These are phyloP conservation scores for Apostichopus californicus DNA, from an alignment of 35 echinoderm and acorn worm species.

Conservation along the genomic window DNA sequence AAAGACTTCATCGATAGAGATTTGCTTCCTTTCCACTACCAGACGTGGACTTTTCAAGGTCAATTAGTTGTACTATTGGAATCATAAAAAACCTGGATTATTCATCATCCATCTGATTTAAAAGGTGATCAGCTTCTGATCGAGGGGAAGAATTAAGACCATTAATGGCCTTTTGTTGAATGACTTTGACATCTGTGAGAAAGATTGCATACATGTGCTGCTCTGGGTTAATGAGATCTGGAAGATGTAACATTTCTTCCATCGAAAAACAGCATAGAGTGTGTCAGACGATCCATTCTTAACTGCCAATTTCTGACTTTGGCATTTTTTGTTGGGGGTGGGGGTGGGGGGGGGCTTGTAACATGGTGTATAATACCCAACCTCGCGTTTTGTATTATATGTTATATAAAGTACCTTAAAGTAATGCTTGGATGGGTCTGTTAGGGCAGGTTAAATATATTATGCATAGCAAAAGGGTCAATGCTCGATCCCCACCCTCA, in stretches of 20 bases:
- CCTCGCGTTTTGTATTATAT: too few relatives aligned
- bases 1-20: background rate
- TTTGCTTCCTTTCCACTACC: background rate
- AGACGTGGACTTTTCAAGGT: background rate
- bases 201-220: background rate
- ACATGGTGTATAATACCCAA: too few relatives aligned
- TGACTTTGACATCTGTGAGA: background rate
- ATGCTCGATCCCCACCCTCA: too few relatives aligned
- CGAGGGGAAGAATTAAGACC: background rate
- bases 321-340: too few relatives aligned
- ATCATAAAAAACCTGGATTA: background rate
- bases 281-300: too few relatives aligned
- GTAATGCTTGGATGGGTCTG: too few relatives aligned
- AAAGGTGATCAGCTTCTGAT: background rate
- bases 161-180: background rate
- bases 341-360: too few relatives aligned
- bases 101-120: background rate
- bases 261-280: too few relatives aligned
- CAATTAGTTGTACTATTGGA: background rate
- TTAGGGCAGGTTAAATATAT: too few relatives aligned
- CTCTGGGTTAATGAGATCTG: background rate
- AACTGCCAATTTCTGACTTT: too few relatives aligned
- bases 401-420: too few relatives aligned
- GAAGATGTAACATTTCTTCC: background rate
- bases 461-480: too few relatives aligned